Percentiles rank a stretch among this genome's conserved stretches.
Evolutionary conservation across 2,888 invertebrate species (phyloP).

Genomic region (Cryptocheilus praepositus): DNA sequence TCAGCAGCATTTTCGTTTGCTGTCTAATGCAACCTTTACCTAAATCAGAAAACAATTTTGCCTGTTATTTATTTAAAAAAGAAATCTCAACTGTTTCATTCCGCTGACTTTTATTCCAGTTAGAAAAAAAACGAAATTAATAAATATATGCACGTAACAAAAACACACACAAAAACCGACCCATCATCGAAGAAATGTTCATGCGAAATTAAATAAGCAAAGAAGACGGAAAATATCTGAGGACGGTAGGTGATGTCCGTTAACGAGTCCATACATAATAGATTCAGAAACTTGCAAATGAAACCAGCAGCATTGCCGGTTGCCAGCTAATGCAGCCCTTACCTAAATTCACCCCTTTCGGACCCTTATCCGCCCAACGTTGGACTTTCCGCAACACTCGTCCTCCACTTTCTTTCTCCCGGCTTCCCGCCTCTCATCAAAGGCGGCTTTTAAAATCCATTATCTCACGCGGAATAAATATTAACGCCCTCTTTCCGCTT

Average conservation of each 20-base stretch:
- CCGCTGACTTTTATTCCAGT: too few species aligned
- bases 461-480: constrained; percentile 51
- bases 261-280: constrained; percentile 57
- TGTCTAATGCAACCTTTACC: too few species aligned
- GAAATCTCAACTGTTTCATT: too few species aligned
- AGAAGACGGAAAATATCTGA: constrained; percentile 2
- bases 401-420: constrained; percentile 8
- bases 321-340: constrained; percentile 43
- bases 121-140: too few species aligned
- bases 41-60: too few species aligned
- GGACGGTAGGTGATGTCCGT: constrained; percentile 38
- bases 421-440: constrained; percentile 22
- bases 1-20: too few species aligned
- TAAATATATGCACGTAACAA: too few species aligned
- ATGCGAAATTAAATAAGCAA: too few species aligned
- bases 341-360: constrained; percentile 1
- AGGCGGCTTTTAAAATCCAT: constrained; percentile 56
- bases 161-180: too few species aligned
- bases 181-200: too few species aligned
- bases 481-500: constrained; percentile 50
- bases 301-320: constrained; percentile 34
- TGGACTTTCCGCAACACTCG: neutral
- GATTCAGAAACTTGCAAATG: constrained; percentile 53
- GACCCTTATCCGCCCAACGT: neutral
- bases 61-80: too few species aligned